A percentile compares a stretch with the other conserved stretches of the same genome.
phyloP scores from a whole-genome alignment of 1,140 invertebrate species.

The Scaptodrosophila lebanonensis region DNA sequence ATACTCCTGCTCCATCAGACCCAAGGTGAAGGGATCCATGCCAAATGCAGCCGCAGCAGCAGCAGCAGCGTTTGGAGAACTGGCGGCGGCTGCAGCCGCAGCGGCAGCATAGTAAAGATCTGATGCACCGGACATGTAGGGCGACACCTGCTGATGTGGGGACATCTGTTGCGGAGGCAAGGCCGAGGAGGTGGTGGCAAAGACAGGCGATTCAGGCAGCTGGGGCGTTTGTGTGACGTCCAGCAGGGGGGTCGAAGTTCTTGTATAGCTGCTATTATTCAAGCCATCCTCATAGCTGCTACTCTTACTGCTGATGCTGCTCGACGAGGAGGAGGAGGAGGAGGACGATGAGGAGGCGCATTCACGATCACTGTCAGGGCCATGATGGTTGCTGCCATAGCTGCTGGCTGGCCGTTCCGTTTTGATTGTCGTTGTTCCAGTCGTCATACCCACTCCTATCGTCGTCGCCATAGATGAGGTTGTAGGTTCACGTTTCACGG shows the following conservation, averaged over 20 bases:
- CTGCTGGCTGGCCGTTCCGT: conserved; percentile 38
- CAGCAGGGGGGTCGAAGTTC: conserved; percentile 48
- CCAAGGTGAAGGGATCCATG: conserved; percentile 66
- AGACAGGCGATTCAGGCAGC: conserved; percentile 40
- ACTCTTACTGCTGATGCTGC: conserved; percentile 31
- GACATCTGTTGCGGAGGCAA: conserved; percentile 30
- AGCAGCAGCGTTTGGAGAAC: conserved; percentile 6
- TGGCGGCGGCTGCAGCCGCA: conserved; percentile 42
- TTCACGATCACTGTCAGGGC: conserved; percentile 60
- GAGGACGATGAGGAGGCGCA: conserved; percentile 41
- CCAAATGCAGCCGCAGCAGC: conserved; percentile 41
- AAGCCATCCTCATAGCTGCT: conserved; percentile 62
- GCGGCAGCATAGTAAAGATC: conserved; percentile 65
- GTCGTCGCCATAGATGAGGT: conserved; percentile 6
- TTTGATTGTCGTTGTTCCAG: conserved; percentile 33
- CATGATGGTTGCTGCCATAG: conserved; percentile 30
- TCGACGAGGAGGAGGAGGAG: conserved; percentile 30
- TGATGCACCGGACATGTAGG: conserved; percentile 44
- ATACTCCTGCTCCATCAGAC: conserved; percentile 81
- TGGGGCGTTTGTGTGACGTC: conserved; percentile 30
- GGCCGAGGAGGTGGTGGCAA: conserved; percentile 7
- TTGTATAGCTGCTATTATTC: conserved; percentile 52
- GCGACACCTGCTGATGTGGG: conserved; percentile 24
- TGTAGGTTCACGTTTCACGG: conserved; percentile 50
- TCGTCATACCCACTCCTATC: conserved; percentile 4